Base-by-base conservation (phyloP, 2,888 invertebrate species). In the Salticus scenicus region DNA sequence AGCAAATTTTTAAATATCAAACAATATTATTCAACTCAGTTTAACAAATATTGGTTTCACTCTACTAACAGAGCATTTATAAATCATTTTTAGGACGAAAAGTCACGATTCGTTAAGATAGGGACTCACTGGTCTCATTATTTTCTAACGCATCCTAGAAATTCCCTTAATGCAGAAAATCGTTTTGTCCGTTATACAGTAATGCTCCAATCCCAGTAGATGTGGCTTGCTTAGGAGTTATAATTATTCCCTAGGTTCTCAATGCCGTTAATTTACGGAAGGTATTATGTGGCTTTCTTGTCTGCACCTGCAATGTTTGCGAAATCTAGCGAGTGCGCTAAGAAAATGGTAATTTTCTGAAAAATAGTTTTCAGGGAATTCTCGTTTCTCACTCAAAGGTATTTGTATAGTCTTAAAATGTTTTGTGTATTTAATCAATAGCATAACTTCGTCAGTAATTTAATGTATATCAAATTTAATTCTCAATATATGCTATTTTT, bases 81-180 rank as follows among this genome's bases (percentile, higher is more conserved):
- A 57, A 57, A 57, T 57, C 57, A 57, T 57, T 57, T 57, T 57
- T 57, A 24, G 57, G 57, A 57, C 24, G 57, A 24, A 24, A 57
- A 57, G 57, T 57, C 57, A 57, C 57, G 57, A 57, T 57, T 57
- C 57, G 57, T 57, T 57, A 57, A 57, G 57, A 57, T 24, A 57
- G 57, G 12, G 24, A 24, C 57, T 57, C 57, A 57, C 57, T 24
- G 24, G 57, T 24, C 57, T 57, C 57, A 57, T 57, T 57, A 57
- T 57, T 57, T 57, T 57, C 24, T 24, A 4, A 7, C 24, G 57
- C 57, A 24, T 24, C 47, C 17, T 24, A 17, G 57, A 24, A 57
- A 57, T 57, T 57, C 57, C 57, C 57, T 24, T 24, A 57, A 57
- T 24, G 24, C 24, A 24, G 57, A 20, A 57, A 57, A 57, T 57